These are phyloP conservation scores for Okapia johnstoni DNA, from an alignment of 2,113 vertebrate genomes.

Conservation along the genomic window DNA sequence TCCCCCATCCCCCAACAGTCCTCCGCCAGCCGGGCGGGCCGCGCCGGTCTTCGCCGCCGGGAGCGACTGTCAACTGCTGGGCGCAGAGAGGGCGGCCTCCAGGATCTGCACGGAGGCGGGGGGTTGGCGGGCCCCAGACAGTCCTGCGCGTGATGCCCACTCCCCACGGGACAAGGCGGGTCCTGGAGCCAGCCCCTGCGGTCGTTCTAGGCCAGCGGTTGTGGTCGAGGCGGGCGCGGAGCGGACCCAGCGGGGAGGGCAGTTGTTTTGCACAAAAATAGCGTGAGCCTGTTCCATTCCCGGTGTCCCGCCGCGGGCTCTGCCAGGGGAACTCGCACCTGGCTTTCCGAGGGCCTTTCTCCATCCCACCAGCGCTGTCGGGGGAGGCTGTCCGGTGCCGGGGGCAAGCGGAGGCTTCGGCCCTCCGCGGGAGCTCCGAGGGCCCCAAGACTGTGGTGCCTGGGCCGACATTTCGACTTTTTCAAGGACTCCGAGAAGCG, in stretches of 20 bases:
- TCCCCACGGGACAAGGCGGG: neutral
- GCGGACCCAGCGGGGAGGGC: neutral
- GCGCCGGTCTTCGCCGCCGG: neutral
- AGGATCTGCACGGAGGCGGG: neutral
- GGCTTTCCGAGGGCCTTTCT: neutral
- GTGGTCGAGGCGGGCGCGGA: no score
- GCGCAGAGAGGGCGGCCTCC: neutral
- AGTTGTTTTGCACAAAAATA: neutral
- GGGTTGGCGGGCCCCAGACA: neutral
- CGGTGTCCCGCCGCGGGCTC: neutral
- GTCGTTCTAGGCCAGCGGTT: neutral
- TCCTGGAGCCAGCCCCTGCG: neutral
- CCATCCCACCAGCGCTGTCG: neutral
- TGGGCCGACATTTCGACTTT: neutral
- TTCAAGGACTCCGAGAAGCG: neutral
- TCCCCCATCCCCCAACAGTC: neutral
- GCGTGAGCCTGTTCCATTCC: neutral
- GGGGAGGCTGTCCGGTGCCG: neutral
- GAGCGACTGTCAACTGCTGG: neutral
- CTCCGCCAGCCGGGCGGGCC: neutral
- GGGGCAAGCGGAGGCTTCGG: neutral
- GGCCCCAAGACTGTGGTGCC: neutral
- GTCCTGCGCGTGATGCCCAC: neutral
- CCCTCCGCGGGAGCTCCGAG: neutral
- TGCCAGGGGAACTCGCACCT: no score